phyloP scores from a whole-genome alignment of 2,888 invertebrate species.

The Oxytorus armatus region DNA sequence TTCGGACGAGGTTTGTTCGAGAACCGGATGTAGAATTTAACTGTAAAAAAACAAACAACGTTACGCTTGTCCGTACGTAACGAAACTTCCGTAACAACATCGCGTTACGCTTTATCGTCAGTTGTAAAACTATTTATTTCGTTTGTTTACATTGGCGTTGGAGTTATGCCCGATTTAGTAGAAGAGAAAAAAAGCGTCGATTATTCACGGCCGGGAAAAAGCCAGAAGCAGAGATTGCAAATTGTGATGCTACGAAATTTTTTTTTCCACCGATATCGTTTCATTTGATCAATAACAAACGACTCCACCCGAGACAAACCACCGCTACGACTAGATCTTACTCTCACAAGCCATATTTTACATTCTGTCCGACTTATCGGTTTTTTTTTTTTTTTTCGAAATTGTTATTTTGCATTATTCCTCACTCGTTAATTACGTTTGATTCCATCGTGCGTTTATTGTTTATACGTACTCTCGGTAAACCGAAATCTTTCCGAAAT shows the following conservation, averaged over 20 bases:
- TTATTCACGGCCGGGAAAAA: slow-evolving; percentile 37
- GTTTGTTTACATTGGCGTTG: slow-evolving; percentile 29
- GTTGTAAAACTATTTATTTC: slow-evolving; percentile 4
- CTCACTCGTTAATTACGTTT: background rate
- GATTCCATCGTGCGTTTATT: no score
- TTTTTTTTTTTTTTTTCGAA: slow-evolving; percentile 7
- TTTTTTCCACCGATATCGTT: slow-evolving; percentile 34
- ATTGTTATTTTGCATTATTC: background rate
- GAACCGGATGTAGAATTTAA: background rate
- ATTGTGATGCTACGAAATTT: slow-evolving; percentile 44
- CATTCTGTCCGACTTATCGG: slow-evolving; percentile 9
- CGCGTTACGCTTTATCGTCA: slow-evolving; percentile 10
- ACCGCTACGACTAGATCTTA: slow-evolving; percentile 44
- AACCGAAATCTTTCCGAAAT: slow-evolving; percentile 22
- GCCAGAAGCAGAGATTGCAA: slow-evolving; percentile 38
- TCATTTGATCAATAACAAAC: slow-evolving; percentile 40
- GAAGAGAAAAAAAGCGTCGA: slow-evolving; percentile 17
- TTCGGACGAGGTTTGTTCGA: background rate
- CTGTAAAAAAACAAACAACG: background rate
- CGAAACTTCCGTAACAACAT: slow-evolving; percentile 3
- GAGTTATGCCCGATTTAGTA: background rate
- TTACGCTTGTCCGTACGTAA: background rate
- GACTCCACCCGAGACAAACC: slow-evolving; percentile 35
- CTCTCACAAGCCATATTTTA: slow-evolving; percentile 9
- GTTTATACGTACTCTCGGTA: background rate